Conservation (phyloP, 2,888 invertebrate genomes). For the Xestia rhomboidea region DNA sequence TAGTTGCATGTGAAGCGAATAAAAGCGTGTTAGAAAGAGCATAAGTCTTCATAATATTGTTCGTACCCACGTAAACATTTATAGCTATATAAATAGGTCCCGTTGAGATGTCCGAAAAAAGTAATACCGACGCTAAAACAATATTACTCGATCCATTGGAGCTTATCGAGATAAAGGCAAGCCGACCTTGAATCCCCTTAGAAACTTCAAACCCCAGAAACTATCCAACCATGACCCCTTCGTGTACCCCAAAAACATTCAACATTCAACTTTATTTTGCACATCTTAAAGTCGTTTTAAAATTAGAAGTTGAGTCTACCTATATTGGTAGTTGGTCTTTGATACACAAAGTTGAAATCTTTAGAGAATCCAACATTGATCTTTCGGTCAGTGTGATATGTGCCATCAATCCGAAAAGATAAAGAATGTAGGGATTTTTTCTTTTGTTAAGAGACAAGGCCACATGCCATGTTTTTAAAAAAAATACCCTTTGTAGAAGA, state of each 20-base stretch:
- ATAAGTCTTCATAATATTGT: not conserved
- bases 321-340: constrained; percentile 8
- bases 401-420: constrained; percentile 38
- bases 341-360: constrained; percentile 48
- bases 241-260: not conserved
- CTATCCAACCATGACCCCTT: not conserved
- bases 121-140: constrained; percentile 7
- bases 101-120: constrained; percentile 6
- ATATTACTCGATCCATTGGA: constrained; percentile 30
- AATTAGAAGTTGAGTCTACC: not conserved
- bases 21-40: not conserved
- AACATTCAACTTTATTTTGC: not conserved
- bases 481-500: not conserved
- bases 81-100: not conserved
- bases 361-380: constrained; percentile 49
- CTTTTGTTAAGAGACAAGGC: constrained; percentile 20
- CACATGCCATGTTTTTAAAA: not conserved
- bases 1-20: not conserved
- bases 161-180: constrained; percentile 22
- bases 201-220: constrained; percentile 17
- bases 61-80: not conserved
- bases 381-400: constrained; percentile 45
- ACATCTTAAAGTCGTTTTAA: not conserved
- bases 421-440: constrained; percentile 26
- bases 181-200: constrained; percentile 34